Base-by-base conservation (phyloP, 2,888 invertebrate genomes). In the Erpobdella octoculata region DNA sequence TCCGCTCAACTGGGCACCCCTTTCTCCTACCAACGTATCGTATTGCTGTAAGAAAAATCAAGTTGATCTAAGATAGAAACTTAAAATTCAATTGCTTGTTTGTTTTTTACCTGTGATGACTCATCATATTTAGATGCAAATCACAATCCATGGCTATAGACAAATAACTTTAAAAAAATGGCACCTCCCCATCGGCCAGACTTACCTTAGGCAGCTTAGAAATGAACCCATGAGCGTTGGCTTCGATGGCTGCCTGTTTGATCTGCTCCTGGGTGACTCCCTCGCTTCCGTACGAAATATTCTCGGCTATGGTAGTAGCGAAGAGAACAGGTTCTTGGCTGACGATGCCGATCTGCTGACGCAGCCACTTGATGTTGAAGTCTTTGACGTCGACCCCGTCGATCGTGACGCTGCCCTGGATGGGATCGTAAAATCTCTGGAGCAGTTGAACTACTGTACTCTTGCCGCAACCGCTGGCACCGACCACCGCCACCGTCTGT, bases 381-480 rank as follows among this genome's bases (percentile, higher is more conserved):
- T 81, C 78, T 21, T 78, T 80, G 18, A 86, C 77, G 75, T 86
- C 81, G 9, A 77, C 75, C 0, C 84, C 85, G 78, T 86, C 86
- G 18, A 86, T 75, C 25, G 38, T 37, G 8, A 81, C 81, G 74
- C 78, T 41, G 33, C 82, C 82, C 5, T 74, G 68, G 2, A 59
- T 38, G 0, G 80, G 78, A 72, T 82, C 91, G 80, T 94, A 93
- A 81, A 91, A 92, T 72, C 93, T 85, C 82, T 91, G 89, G 0
- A 93, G 82, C 48, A 94, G 85, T 79, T 91, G 90, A 72, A 93
- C 88, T 67, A 91, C 89, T 0, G 93, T 94, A 62, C 91, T 91
- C 84, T 93, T 93, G 8, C 93, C 93, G 80, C 91, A 91, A 0
- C 93, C 93, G 75, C 91, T 91, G 2, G 88, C 87, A 83, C 71